Conservation (phyloP, 2,888 invertebrate species). For the Caenorhabditis uteleia region DNA sequence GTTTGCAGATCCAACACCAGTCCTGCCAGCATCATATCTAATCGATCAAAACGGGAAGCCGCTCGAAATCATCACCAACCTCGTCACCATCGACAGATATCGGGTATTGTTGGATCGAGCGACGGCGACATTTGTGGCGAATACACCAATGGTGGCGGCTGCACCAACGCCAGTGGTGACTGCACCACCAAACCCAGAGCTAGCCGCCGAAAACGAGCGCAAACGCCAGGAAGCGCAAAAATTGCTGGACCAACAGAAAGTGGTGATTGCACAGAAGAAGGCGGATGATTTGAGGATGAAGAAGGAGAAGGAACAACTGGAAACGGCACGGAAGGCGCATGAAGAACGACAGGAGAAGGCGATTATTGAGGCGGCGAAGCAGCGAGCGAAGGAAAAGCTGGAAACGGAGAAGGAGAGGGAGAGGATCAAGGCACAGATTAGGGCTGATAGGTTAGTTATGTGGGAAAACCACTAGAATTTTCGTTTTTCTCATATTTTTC, state of each 20-base stretch:
- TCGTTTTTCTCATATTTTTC: no score
- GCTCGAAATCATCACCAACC: conserved; percentile 34
- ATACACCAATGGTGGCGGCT: not conserved
- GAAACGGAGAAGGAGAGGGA: conserved; percentile 42
- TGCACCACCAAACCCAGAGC: conserved; percentile 5
- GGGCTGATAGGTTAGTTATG: conserved; percentile 40
- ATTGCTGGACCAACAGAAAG: conserved; percentile 38
- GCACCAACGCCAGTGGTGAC: not conserved
- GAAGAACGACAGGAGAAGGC: conserved; percentile 43
- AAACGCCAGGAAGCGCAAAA: conserved; percentile 48
- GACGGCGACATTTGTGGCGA: conserved; percentile 11
- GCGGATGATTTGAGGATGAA: conserved; percentile 17
- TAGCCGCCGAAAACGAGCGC: not conserved
- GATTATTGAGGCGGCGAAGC: conserved; percentile 44
- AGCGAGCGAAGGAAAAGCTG: conserved; percentile 43
- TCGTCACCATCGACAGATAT: conserved; percentile 31
- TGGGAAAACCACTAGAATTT: not conserved
- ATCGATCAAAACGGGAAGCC: conserved; percentile 43
- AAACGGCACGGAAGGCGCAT: conserved; percentile 27
- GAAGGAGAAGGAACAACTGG: conserved; percentile 24
- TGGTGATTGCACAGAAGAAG: conserved; percentile 37
- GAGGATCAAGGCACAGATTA: conserved; percentile 43
- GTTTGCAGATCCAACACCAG: conserved; percentile 45
- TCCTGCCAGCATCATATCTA: conserved; percentile 42
- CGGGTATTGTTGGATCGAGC: conserved; percentile 14